Base-by-base conservation (phyloP, 2,888 invertebrate species). In the Eutolmus rufibarbis region DNA sequence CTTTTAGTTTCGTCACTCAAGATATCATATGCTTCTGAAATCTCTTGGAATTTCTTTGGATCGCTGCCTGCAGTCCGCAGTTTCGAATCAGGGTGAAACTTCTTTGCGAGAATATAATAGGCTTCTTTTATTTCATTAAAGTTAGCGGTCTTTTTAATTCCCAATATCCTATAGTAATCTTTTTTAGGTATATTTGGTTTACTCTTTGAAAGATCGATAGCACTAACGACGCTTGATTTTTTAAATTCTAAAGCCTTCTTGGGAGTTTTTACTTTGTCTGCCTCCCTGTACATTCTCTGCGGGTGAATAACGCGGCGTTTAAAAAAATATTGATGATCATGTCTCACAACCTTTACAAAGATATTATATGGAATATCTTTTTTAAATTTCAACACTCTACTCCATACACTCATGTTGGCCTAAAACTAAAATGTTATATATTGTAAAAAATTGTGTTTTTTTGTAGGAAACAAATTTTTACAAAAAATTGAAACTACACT, bases 11-110 rank as follows among this genome's bases (percentile, higher is more conserved):
- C 97, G 94, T 99, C 99, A 8, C 91, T 92, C 8, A 92, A 89
- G 40, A 99, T 97, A 94, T 99, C 98, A 93, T 99, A 99, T 0
- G 99, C 99, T 93, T 99, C 99, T 0, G 98, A 98, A 5, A 99
- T 98, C 92, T 98, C 97, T 92, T 99, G 98, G 89, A 92, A 92
- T 57, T 91, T 91, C 37, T 91, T 91, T 4, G 91, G 88, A 43
- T 91, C 90, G 66, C 90, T 89, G 43, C 90, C 89, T 0, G 90
- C 90, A 4, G 90, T 90, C 9, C 89, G 89, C 37, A 57, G 23
- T 51, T 79, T 78, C 0, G 91, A 90, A 88, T 92, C 92, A 0
- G 92, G 92, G 88, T 92, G 92, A 89, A 90, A 92, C 43, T 91
- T 92, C 87, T 92, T 92, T 14, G 92, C 92, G 31, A 92, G 88